Base-by-base conservation (phyloP, 2,797 vertebrate species). In the Benthosema pterotum region DNA sequence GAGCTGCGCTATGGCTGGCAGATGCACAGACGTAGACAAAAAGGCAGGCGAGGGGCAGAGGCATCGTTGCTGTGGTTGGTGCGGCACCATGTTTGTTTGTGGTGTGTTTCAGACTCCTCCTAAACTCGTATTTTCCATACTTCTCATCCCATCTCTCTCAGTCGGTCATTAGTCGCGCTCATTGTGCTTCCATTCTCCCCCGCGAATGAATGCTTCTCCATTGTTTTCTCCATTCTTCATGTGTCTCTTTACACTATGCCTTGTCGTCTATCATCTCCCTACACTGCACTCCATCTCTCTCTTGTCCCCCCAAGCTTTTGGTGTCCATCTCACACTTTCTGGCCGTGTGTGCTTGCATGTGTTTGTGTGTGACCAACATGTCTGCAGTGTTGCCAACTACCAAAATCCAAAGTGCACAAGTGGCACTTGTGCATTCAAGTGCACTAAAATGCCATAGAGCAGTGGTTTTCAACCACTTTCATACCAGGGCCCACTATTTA, bases 21-120 rank as follows among this genome's bases (percentile, higher is more conserved):
- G 11, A 60, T 61, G 69, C 69, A 8, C 7, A 38, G 8, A 38
- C 7, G 32, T 38, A 38, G 32, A 38, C 32, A 11, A 11, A 38
- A 9, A 22, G 50, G 3, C 17, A 38, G 7, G 11, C 32, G 8
- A n/a, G n/a, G n/a, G 32, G 32, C 63, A 52, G 11, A 58, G 63
- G 69, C 69, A 8, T 84, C 65, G 79, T 86, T 78, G 83, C 87
- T 62, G 60, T 74, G 71, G 83, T 59, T 58, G 72, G 68, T 45
- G 11, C 54, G 52, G 61, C 56, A 74, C 72, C 32, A 38, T 25
- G 7, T 8, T 9, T 38, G 32, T 38, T 38, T 38, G 32, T 9
- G 8, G 32, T 38, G 32, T 38, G 32, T 38, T 8, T 38, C 7
- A 38, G 32, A 38, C 32, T 56, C 68, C 52, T 57, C 72, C 81